A percentile compares a stretch with the other conserved stretches of the same genome.
Evolutionary conservation across 1,140 invertebrate species (phyloP).

Genomic region (Philopotamus ludificatus): DNA sequence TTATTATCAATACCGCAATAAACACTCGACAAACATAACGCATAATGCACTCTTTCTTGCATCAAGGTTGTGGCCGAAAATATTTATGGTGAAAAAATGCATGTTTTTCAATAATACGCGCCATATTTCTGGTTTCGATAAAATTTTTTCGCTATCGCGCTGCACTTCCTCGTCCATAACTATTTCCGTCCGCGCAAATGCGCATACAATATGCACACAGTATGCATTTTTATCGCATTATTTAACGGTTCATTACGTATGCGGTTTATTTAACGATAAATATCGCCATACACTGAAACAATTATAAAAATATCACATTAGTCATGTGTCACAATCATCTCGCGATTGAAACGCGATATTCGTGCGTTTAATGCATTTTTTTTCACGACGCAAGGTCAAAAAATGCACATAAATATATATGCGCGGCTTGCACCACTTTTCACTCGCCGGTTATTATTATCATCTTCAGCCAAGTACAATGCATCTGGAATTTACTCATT

Average conservation of each 20-base stretch:
- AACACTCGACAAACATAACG: slow-evolving; percentile 24
- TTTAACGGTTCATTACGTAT: slow-evolving; percentile 14
- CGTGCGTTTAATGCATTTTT: too few species aligned
- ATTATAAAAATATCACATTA: not conserved
- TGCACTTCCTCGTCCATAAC: slow-evolving; percentile 1
- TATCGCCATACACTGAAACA: too few species aligned
- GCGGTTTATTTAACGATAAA: not conserved
- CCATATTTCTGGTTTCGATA: not conserved
- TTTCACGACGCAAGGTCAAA: too few species aligned
- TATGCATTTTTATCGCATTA: slow-evolving; percentile 14
- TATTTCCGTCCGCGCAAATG: slow-evolving; percentile 6
- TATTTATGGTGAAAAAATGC: not conserved
- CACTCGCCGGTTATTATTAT: too few species aligned
- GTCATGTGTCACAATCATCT: too few species aligned
- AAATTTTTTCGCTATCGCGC: slow-evolving; percentile 16
- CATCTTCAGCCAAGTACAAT: too few species aligned
- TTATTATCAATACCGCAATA: slow-evolving; percentile 30
- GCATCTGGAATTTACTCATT: too few species aligned
- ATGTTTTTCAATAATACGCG: not conserved
- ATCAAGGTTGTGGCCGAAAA: not conserved
- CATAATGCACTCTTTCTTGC: slow-evolving; percentile 22
- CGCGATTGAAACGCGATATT: too few species aligned
- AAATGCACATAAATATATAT: too few species aligned
- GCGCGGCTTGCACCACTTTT: not conserved
- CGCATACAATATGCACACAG: not conserved